Percentiles rank a stretch among this genome's conserved stretches.
Evolutionary conservation across 2,113 vertebrate species (phyloP).

Genomic region (Mesitornis unicolor): DNA sequence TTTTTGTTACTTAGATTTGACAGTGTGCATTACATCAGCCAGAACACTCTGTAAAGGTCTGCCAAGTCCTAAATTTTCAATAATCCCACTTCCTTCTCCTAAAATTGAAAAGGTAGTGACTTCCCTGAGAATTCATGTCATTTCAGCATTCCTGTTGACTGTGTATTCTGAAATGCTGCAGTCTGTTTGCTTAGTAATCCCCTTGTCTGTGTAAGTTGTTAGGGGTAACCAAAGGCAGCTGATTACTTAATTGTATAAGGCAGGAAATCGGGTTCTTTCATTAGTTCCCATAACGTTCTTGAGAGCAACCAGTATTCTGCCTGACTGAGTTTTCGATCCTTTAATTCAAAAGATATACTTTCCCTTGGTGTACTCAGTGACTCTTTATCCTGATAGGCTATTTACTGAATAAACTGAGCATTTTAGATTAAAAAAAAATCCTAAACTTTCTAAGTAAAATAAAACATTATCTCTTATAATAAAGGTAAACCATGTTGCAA

Average conservation of each 20-base stretch:
- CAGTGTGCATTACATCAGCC: background rate
- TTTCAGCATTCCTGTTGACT: constrained; percentile 63
- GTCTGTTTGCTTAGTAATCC: constrained; percentile 77
- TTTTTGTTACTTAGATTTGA: background rate
- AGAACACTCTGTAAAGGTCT: constrained; percentile 22
- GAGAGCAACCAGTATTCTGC: constrained; percentile 65
- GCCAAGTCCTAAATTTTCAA: constrained; percentile 48
- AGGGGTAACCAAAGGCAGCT: constrained; percentile 81
- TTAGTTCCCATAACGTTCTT: constrained; percentile 75
- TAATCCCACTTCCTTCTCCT: constrained; percentile 71
- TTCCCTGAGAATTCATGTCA: constrained; percentile 64
- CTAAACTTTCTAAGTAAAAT: background rate
- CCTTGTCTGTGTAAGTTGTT: constrained; percentile 77
- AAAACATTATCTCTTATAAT: background rate
- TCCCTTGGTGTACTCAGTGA: constrained; percentile 16
- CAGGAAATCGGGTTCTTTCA: constrained; percentile 75
- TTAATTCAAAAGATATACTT: constrained; percentile 62
- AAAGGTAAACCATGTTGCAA: background rate
- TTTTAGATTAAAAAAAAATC: background rate
- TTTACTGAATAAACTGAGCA: constrained; percentile 28
- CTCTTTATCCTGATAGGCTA: constrained; percentile 3
- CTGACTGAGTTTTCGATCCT: constrained; percentile 68
- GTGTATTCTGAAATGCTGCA: constrained; percentile 59
- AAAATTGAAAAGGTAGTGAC: constrained; percentile 61
- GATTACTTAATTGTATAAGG: constrained; percentile 78